Evolutionary conservation across 1,140 invertebrate species (phyloP).

Genomic region (Holcopasites calliopsidis): DNA sequence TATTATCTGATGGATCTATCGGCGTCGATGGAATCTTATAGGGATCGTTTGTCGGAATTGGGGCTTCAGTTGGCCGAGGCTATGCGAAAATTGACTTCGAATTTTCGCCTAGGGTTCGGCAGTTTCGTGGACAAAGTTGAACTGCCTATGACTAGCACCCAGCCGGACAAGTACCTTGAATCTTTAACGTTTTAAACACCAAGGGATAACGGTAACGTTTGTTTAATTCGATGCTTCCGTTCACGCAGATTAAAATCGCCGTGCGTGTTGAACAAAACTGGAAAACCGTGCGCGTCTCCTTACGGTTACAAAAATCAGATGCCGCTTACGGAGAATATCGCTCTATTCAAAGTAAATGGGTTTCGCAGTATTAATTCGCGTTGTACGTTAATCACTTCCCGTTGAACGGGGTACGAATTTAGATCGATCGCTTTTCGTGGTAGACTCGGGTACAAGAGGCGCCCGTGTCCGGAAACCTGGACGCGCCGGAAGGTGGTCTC

Average conservation of each 20-base stretch:
- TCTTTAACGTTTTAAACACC: background rate
- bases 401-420: background rate
- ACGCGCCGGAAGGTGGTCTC: conserved; percentile 88
- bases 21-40: conserved; percentile 88
- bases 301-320: conserved; percentile 87
- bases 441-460: conserved; percentile 77
- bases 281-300: conserved; percentile 80
- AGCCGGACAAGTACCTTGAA: conserved; percentile 77
- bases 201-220: background rate
- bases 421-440: background rate
- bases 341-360: conserved; percentile 79
- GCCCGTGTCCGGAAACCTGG: conserved; percentile 85
- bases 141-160: conserved; percentile 87
- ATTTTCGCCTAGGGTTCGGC: conserved; percentile 92
- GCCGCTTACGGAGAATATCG: conserved; percentile 82
- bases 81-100: conserved; percentile 89
- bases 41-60: conserved; percentile 83
- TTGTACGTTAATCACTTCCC: background rate
- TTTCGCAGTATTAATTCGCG: background rate
- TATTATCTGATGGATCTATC: conserved; percentile 95
- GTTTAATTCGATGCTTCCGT: background rate
- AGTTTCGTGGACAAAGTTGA: conserved; percentile 94
- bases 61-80: conserved; percentile 83
- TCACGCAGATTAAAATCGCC: conserved; percentile 80
- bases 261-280: conserved; percentile 75